These are phyloP conservation scores for Eilema caniola DNA, from an alignment of 2,888 invertebrate genomes.

Conservation along the genomic window DNA sequence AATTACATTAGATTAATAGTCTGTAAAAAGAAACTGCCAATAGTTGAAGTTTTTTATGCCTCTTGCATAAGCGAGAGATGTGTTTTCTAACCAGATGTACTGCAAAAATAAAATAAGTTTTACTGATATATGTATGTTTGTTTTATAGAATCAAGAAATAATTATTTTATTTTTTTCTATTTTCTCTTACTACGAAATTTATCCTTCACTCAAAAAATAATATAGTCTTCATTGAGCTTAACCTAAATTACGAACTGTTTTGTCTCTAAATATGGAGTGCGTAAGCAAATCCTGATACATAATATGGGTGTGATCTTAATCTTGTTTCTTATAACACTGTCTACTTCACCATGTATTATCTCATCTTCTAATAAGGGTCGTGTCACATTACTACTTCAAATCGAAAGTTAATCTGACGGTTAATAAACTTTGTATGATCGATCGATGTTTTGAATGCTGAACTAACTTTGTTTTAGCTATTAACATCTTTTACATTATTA, in stretches of 20 bases:
- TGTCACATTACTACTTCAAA: slow-evolving; percentile 72
- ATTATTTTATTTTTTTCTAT: neutral
- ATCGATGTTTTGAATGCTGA: slow-evolving; percentile 60
- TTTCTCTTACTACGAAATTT: neutral
- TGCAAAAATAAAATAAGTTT: neutral
- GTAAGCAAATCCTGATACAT: slow-evolving; percentile 7
- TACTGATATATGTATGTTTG: neutral
- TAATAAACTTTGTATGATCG: slow-evolving; percentile 76
- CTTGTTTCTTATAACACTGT: slow-evolving; percentile 17
- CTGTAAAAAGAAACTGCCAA: neutral
- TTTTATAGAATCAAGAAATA: neutral
- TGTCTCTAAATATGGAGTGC: slow-evolving; percentile 5
- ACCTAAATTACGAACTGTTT: neutral
- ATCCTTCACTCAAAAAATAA: neutral
- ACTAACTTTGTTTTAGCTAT: slow-evolving; percentile 24
- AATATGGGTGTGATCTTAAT: slow-evolving; percentile 14
- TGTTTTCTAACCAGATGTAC: too few relatives aligned
- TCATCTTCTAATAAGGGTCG: slow-evolving; percentile 55
- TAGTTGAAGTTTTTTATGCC: neutral
- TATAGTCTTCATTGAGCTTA: neutral
- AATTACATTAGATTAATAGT: neutral
- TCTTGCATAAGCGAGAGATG: neutral
- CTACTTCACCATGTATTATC: slow-evolving; percentile 39
- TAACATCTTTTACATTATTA: slow-evolving; percentile 8
- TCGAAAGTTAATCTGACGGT: slow-evolving; percentile 77